phyloP scores from a whole-genome alignment of 2,888 invertebrate species.

The Oligia latruncula region DNA sequence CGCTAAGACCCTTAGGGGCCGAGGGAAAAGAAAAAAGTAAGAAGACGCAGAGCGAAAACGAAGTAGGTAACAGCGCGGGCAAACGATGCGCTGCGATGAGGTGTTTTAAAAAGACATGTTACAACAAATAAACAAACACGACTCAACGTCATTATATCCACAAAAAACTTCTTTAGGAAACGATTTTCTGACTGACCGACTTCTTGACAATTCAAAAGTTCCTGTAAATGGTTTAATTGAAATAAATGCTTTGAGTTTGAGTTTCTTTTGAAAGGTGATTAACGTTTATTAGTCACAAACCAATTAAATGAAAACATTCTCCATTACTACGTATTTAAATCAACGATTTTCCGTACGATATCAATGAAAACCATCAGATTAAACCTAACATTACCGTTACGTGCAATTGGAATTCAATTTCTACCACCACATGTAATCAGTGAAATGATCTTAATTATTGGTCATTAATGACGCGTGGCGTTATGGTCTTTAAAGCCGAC shows the following conservation, averaged over 20 bases:
- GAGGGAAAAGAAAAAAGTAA: too few species aligned
- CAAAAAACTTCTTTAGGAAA: neutral
- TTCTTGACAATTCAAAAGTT: too few species aligned
- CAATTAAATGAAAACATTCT: neutral
- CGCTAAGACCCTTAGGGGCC: too few species aligned
- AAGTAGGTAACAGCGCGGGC: too few species aligned
- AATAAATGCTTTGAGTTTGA: too few species aligned
- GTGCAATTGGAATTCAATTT: constrained; percentile 54
- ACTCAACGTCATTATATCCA: neutral
- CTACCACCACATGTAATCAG: constrained; percentile 44
- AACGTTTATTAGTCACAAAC: too few species aligned
- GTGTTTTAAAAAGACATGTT: neutral
- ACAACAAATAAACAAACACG: neutral
- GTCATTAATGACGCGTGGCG: constrained; percentile 34
- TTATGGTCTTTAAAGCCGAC: constrained; percentile 18
- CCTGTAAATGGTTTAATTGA: too few species aligned
- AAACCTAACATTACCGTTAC: constrained; percentile 41
- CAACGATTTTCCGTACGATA: constrained; percentile 9
- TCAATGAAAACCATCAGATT: constrained; percentile 38
- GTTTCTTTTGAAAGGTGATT: too few species aligned
- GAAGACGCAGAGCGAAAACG: too few species aligned
- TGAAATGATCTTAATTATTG: constrained; percentile 53
- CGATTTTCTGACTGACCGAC: too few species aligned
- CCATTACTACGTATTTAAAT: constrained; percentile 13
- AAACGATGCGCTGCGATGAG: too few species aligned